phyloP scores from a whole-genome alignment of 2,113 vertebrate species.

The Emydura subglobosa region DNA sequence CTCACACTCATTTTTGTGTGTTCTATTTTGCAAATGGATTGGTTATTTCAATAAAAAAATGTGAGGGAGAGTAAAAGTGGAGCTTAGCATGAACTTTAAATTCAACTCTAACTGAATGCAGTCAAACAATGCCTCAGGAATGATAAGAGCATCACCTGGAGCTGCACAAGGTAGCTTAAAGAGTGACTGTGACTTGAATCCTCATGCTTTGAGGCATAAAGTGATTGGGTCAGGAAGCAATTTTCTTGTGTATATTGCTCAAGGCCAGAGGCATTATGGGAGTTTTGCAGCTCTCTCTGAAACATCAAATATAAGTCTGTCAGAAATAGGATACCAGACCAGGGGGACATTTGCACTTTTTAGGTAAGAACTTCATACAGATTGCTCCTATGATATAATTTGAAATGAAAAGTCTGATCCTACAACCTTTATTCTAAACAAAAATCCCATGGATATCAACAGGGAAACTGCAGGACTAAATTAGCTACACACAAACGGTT shows the following conservation, averaged over 20 bases:
- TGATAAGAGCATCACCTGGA: conserved; percentile 55
- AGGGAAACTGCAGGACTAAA: background rate
- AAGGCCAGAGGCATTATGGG: conserved; percentile 33
- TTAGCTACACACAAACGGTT: background rate
- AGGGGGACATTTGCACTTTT: background rate
- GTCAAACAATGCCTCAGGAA: conserved; percentile 41
- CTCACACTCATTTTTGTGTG: conserved; percentile 29
- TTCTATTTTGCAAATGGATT: conserved; percentile 58
- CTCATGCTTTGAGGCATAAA: conserved; percentile 63
- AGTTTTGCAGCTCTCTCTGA: conserved; percentile 37
- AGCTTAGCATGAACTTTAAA: conserved; percentile 66
- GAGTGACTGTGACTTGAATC: conserved; percentile 48
- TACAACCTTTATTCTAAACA: conserved; percentile 1
- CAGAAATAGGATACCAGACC: conserved; percentile 24
- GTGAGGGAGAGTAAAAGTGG: conserved; percentile 19
- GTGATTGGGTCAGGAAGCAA: conserved; percentile 72
- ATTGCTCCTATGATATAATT: background rate
- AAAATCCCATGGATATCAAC: background rate
- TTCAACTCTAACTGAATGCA: conserved; percentile 52
- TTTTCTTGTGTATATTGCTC: conserved; percentile 60
- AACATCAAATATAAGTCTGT: conserved; percentile 57
- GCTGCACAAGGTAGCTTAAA: conserved; percentile 32
- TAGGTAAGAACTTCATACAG: background rate
- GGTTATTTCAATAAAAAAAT: conserved; percentile 56
- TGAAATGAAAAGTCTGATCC: conserved; percentile 36